These are phyloP conservation scores for Haliclona indistincta DNA, from an alignment of 37 sponge, comb jelly and placozoan genomes.

Conservation along the genomic window DNA sequence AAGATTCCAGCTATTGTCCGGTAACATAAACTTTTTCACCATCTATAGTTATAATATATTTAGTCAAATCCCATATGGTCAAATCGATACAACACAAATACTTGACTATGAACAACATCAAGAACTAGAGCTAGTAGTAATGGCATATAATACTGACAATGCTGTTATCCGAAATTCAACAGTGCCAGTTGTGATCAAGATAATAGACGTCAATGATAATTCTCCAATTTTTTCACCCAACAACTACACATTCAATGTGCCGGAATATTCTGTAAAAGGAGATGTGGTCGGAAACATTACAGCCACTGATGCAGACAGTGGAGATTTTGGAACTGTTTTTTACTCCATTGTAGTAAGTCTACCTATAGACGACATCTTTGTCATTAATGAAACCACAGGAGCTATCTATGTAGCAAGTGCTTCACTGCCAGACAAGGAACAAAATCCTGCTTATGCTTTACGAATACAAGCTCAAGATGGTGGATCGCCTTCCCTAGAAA, in stretches of 20 bases:
- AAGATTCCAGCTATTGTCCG: background rate
- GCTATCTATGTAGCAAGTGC: background rate
- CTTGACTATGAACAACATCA: constrained; percentile 3
- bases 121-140: background rate
- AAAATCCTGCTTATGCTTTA: constrained; percentile 11
- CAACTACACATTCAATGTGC: background rate
- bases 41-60: background rate
- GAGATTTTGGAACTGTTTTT: background rate
- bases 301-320: constrained; percentile 50
- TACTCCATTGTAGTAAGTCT: constrained; percentile 20
- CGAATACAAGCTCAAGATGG: constrained; percentile 37
- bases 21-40: background rate
- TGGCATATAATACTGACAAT: background rate
- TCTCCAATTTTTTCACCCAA: constrained; percentile 31
- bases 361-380: constrained; percentile 28
- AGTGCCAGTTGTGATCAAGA: constrained; percentile 25
- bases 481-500: constrained; percentile 9
- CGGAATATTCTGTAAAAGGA: constrained; percentile 36
- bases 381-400: constrained; percentile 59
- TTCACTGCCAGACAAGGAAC: background rate
- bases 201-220: constrained; percentile 54
- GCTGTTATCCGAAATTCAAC: background rate
- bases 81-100: background rate
- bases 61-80: too few species aligned
- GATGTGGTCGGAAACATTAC: constrained; percentile 10